phyloP scores from a whole-genome alignment of 2,888 invertebrate species.

The Parnassius mnemosyne region DNA sequence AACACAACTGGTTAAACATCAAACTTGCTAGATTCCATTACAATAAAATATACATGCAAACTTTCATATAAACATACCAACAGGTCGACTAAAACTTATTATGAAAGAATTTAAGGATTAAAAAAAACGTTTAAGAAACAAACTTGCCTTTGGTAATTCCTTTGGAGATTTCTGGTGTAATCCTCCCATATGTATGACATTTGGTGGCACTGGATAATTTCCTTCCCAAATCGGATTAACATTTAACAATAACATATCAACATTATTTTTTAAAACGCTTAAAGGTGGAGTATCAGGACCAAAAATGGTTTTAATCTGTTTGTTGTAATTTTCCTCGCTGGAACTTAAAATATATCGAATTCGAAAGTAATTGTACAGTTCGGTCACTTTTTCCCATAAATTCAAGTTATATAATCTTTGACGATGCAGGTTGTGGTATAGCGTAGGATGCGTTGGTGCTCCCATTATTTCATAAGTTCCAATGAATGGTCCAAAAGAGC shows the following conservation, averaged over 20 bases:
- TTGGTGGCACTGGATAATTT: slow-evolving; percentile 55
- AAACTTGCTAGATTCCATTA: too few species aligned
- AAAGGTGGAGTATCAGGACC: slow-evolving; percentile 32
- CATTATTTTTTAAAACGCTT: slow-evolving; percentile 36
- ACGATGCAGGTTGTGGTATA: slow-evolving; percentile 37
- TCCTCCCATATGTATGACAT: slow-evolving; percentile 56
- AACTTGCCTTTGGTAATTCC: slow-evolving; percentile 49
- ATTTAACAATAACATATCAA: slow-evolving; percentile 60
- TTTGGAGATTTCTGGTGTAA: slow-evolving; percentile 50
- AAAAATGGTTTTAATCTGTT: slow-evolving; percentile 19
- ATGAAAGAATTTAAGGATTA: too few species aligned
- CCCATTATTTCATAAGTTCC: slow-evolving; percentile 29
- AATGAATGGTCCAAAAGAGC: slow-evolving; percentile 30
- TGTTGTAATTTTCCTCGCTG: slow-evolving; percentile 15
- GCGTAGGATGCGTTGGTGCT: slow-evolving; percentile 35
- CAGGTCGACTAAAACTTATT: background rate
- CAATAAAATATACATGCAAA: background rate
- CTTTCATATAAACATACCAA: background rate
- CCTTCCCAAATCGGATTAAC: slow-evolving; percentile 50
- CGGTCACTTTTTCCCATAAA: slow-evolving; percentile 39
- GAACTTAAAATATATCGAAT: slow-evolving; percentile 2
- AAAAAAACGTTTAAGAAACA: background rate
- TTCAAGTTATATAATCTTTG: slow-evolving; percentile 38
- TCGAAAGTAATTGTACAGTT: slow-evolving; percentile 29
- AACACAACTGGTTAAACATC: too few species aligned